Percentiles rank a stretch among this genome's conserved stretches.
phyloP scores from a whole-genome alignment of 2,888 invertebrate genomes.

The Linnaemya tessellans region DNA sequence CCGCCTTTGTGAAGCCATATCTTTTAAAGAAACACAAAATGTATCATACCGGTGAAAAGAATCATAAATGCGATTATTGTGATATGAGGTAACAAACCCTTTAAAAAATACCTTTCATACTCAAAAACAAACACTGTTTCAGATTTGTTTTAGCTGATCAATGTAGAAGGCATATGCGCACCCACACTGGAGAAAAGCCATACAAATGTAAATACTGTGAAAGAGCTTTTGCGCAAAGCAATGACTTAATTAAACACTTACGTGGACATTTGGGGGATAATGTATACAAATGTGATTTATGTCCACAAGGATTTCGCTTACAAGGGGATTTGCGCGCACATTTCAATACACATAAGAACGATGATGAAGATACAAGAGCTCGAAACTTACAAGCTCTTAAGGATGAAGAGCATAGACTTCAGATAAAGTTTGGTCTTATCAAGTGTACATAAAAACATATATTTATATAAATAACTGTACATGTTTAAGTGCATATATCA shows the following conservation, averaged over 20 bases:
- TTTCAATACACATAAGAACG: slow-evolving; percentile 73
- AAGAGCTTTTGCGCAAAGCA: slow-evolving; percentile 75
- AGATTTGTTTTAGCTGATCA: slow-evolving; percentile 85
- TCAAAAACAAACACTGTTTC: slow-evolving; percentile 10
- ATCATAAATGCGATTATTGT: slow-evolving; percentile 76
- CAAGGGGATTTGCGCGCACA: slow-evolving; percentile 72
- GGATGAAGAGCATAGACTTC: slow-evolving; percentile 65
- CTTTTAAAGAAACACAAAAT: slow-evolving; percentile 86
- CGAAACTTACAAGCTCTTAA: slow-evolving; percentile 66
- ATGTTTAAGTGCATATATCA: too few relatives aligned
- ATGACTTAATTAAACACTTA: slow-evolving; percentile 81
- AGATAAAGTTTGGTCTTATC: slow-evolving; percentile 59
- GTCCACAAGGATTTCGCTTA: slow-evolving; percentile 74
- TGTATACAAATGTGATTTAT: slow-evolving; percentile 84
- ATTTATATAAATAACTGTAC: neutral
- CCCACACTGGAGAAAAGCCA: slow-evolving; percentile 84
- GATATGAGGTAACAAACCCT: slow-evolving; percentile 74
- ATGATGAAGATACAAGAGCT: slow-evolving; percentile 68
- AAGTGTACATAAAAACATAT: slow-evolving; percentile 31
- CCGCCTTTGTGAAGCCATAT: slow-evolving; percentile 85
- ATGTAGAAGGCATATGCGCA: slow-evolving; percentile 85
- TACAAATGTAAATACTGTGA: slow-evolving; percentile 75
- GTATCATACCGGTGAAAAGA: slow-evolving; percentile 86
- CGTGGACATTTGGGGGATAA: slow-evolving; percentile 85
- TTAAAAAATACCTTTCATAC: neutral